Base-by-base conservation (phyloP, 2,888 invertebrate genomes). In the Plebejus melissa region DNA sequence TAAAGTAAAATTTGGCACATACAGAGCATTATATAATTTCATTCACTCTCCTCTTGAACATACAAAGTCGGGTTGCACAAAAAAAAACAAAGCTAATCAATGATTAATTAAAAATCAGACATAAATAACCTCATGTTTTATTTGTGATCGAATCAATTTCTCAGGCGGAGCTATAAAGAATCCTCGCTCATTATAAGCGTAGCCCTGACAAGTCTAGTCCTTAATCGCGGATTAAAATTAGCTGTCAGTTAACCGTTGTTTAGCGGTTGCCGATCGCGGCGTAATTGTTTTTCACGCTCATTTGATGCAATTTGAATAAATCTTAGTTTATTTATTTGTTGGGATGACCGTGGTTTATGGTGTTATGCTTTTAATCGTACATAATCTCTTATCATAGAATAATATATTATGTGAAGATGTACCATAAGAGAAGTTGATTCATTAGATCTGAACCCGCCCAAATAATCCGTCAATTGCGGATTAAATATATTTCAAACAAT, bases 231-330 rank as follows among this genome's bases (percentile, higher is more conserved):
- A 89, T 88, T 91, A 90, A 91, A 91, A 91, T 91, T 90, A 90
- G 85, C 87, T 88, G 89, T 88, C 89, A 88, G 86, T 83, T 88
- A 87, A 88, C 71, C 75, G 85, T 89, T 88, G 87, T 91, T 90
- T 89, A 90, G 84, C 82, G 82, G 80, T 79, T 83, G 85, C 86
- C 87, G 87, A 88, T 88, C 84, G 86, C 84, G 86, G 89, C 87
- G 85, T 92, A 92, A 92, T 92, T 91, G 90, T 90, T 90, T 91
- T 91, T 90, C 91, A 92, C 90, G 91, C 89, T 90, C 87, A 90
- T 91, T 89, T 88, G 80, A 81, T 82, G 83, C 87, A 88, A 90
- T 92, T 90, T 89, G 87, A 87, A 90, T 90, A 89, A 90, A 90
- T 91, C 88, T 86, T 85, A 86, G 86, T 85, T 87, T 87, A 86